A percentile compares a stretch with the other conserved stretches of the same genome.
Evolutionary conservation across 2,888 invertebrate species (phyloP).

Genomic region (Clusia tigrina): DNA sequence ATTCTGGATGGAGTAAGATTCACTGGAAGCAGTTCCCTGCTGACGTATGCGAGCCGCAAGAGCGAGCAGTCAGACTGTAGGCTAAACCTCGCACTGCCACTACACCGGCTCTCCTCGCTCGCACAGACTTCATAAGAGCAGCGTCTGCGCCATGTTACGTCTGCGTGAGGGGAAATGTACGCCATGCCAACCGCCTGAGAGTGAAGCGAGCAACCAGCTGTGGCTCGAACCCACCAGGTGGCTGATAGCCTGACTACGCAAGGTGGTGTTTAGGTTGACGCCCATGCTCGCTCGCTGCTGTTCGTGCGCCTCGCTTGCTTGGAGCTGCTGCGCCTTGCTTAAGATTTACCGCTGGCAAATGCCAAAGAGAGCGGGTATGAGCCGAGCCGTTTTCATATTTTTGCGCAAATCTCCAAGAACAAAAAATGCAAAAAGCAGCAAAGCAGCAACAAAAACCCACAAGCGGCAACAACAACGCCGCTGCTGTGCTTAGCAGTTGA

Average conservation of each 20-base stretch:
- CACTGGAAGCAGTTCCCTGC: slow-evolving; percentile 40
- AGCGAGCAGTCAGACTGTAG: slow-evolving; percentile 9
- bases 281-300: slow-evolving; percentile 33
- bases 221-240: slow-evolving; percentile 14
- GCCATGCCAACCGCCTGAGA: background rate
- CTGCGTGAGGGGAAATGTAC: slow-evolving; percentile 39
- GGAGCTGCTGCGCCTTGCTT: background rate
- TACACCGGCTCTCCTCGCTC: slow-evolving; percentile 27
- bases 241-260: background rate
- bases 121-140: background rate
- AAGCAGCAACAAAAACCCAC: background rate
- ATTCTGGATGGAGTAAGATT: slow-evolving; percentile 40
- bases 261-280: slow-evolving; percentile 32
- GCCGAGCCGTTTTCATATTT: background rate
- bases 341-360: slow-evolving; percentile 11
- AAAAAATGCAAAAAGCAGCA: background rate
- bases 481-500: background rate
- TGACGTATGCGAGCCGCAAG: slow-evolving; percentile 20
- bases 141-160: slow-evolving; percentile 54
- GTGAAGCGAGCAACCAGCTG: background rate
- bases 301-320: no score
- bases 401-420: slow-evolving; percentile 2
- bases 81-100: background rate
- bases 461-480: no score
- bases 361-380: slow-evolving; percentile 3